phyloP scores from a whole-genome alignment of 2,888 invertebrate genomes.

The Himalopsyche tibetana region DNA sequence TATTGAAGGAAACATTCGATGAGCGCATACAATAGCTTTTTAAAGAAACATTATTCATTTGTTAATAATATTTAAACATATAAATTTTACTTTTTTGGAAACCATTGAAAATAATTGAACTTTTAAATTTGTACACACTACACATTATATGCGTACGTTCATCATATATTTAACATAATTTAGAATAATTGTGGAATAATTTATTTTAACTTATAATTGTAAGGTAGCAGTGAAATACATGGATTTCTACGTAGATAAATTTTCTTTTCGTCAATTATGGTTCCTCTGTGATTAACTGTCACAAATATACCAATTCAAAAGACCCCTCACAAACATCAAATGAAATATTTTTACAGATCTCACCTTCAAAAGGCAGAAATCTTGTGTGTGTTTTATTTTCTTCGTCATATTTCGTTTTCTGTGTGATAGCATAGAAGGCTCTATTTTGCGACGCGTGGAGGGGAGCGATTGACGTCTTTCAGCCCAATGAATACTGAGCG shows the following conservation, averaged over 20 bases:
- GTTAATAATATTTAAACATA: too few relatives aligned
- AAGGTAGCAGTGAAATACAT: too few relatives aligned
- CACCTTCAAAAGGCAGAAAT: conserved; percentile 26
- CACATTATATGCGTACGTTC: too few relatives aligned
- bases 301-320: not conserved
- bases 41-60: too few relatives aligned
- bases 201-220: too few relatives aligned
- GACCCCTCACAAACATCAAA: conserved; percentile 16
- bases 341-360: conserved; percentile 9
- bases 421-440: not conserved
- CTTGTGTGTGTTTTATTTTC: not conserved
- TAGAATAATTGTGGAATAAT: too few relatives aligned
- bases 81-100: too few relatives aligned
- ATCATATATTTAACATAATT: too few relatives aligned
- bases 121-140: too few relatives aligned
- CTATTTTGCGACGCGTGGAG: conserved; percentile 2
- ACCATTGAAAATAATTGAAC: too few relatives aligned
- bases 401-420: conserved; percentile 34
- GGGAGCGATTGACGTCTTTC: conserved; percentile 30
- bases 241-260: not conserved
- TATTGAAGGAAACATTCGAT: too few relatives aligned
- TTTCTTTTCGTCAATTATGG: not conserved
- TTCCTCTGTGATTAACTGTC: not conserved
- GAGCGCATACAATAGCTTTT: too few relatives aligned
- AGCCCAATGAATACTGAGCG: conserved; percentile 21